Evolutionary conservation across 2,113 vertebrate species (phyloP).

Genomic region (Ictidomys tridecemlineatus): DNA sequence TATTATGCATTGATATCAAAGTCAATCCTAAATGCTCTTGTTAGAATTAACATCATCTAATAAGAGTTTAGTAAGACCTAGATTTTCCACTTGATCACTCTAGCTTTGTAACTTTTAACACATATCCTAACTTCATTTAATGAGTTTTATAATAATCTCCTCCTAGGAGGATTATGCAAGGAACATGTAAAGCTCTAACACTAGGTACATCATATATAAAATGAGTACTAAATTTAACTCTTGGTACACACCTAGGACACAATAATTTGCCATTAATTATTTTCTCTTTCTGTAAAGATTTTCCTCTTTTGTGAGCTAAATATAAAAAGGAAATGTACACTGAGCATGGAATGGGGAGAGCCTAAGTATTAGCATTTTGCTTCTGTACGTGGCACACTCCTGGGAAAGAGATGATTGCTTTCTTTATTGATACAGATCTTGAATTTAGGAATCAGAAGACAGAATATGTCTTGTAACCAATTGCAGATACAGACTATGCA

Average conservation of each 20-base stretch:
- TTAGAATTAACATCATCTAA: neutral
- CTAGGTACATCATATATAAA: neutral
- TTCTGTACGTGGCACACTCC: neutral
- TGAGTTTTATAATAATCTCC: neutral
- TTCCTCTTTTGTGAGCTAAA: neutral
- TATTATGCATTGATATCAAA: neutral
- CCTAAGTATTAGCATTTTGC: neutral
- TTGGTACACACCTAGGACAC: neutral
- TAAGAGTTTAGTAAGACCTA: neutral
- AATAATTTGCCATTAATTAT: neutral
- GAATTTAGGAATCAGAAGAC: neutral
- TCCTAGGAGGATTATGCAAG: neutral
- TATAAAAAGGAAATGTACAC: neutral
- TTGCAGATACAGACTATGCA: neutral
- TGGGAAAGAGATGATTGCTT: neutral
- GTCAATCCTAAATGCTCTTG: neutral
- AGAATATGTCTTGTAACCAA: neutral
- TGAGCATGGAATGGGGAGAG: neutral
- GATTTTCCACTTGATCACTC: neutral
- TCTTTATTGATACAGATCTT: constrained; percentile 15
- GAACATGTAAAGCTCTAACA: neutral
- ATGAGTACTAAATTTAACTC: neutral
- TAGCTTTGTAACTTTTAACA: constrained; percentile 11
- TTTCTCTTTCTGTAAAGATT: neutral
- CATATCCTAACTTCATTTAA: neutral